A percentile compares a stretch with the other conserved stretches of the same genome.
phyloP scores from a whole-genome alignment of 2,113 vertebrate species.

The Chelonoidis abingdonii region DNA sequence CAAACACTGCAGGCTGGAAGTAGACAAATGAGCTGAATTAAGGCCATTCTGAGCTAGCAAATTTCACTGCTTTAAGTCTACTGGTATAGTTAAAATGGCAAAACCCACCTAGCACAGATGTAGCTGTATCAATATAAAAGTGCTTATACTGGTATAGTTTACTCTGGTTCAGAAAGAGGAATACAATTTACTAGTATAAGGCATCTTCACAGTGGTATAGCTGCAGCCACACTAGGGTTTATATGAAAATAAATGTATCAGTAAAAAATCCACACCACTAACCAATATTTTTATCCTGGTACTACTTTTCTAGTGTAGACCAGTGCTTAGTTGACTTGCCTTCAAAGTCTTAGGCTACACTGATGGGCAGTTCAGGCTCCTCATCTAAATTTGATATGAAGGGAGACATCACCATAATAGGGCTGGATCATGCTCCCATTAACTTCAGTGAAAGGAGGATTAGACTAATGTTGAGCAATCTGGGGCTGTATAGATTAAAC shows the following conservation, averaged over 20 bases:
- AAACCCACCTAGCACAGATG: constrained; percentile 46
- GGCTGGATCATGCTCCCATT: background rate
- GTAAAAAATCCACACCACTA: background rate
- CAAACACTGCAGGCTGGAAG: background rate
- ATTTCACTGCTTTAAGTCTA: constrained; percentile 66
- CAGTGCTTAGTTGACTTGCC: background rate
- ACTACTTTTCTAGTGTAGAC: background rate
- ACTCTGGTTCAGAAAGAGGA: background rate
- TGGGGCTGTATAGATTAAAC: background rate
- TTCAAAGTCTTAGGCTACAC: background rate
- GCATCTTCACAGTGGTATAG: background rate
- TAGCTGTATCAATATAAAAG: constrained; percentile 18
- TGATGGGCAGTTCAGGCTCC: background rate
- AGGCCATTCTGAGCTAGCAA: constrained; percentile 8
- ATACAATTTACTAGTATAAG: background rate
- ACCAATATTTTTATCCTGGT: background rate
- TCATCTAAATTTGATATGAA: background rate
- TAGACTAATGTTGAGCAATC: background rate
- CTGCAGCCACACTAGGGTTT: background rate
- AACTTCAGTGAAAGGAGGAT: background rate
- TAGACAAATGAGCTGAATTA: constrained; percentile 32
- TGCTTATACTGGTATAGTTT: constrained; percentile 38
- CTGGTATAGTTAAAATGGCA: constrained; percentile 39
- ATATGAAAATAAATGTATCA: background rate
- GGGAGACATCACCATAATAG: background rate